Evolutionary conservation across 2,888 invertebrate genomes (phyloP).

Genomic region (Hedychridium roseum): DNA sequence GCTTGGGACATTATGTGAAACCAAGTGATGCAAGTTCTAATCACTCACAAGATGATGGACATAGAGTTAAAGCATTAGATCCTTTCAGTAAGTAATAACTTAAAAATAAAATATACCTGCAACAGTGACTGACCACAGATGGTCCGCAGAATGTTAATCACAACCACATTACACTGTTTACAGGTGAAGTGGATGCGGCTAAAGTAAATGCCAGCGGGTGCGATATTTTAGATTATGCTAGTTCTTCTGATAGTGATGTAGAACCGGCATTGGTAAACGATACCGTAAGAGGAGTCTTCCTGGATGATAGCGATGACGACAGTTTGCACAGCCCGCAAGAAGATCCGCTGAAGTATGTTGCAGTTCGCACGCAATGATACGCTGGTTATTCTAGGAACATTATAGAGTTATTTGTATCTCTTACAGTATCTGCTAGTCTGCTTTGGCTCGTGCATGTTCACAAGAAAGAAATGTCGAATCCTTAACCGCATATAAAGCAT

Average conservation of each 20-base stretch:
- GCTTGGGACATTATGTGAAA: constrained; percentile 72
- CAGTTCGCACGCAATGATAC: constrained; percentile 7
- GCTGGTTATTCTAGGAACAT: constrained; percentile 2
- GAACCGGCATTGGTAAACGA: constrained; percentile 72
- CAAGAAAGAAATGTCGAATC: not conserved
- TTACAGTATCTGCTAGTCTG: constrained; percentile 49
- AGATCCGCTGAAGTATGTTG: constrained; percentile 75
- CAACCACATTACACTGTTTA: no score
- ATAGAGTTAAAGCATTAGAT: constrained; percentile 66
- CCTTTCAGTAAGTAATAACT: constrained; percentile 68
- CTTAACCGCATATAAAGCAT: not conserved
- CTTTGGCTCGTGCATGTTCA: constrained; percentile 52
- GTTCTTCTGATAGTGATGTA: constrained; percentile 78
- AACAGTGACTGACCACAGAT: no score
- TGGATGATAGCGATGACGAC: constrained; percentile 79
- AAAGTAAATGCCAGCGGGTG: constrained; percentile 67
- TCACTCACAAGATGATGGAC: constrained; percentile 65
- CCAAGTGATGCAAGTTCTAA: constrained; percentile 56
- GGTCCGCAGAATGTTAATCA: no score
- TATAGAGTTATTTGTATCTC: no score
- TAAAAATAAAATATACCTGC: constrained; percentile 6
- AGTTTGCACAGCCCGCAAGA: constrained; percentile 80
- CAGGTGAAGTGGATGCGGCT: constrained; percentile 67
- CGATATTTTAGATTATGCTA: constrained; percentile 74
- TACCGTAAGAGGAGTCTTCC: constrained; percentile 72